phyloP scores from a whole-genome alignment of 2,113 vertebrate species.

The Plecotus auritus region DNA sequence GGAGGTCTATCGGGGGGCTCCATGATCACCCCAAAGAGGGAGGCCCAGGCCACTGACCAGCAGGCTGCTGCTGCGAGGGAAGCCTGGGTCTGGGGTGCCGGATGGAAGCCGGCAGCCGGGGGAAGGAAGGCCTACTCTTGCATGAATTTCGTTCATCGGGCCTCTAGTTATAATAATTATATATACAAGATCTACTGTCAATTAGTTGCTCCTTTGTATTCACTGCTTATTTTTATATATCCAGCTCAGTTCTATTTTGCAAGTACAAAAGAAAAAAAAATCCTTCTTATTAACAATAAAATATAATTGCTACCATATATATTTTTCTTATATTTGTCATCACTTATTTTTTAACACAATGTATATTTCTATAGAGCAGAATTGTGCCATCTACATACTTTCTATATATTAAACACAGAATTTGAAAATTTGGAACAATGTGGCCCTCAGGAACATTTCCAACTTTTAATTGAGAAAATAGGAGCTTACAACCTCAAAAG shows the following conservation, averaged over 20 bases:
- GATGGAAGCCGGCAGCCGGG: no score
- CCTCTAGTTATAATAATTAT: not conserved
- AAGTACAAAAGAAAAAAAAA: not conserved
- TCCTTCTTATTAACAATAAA: not conserved
- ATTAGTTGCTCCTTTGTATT: not conserved
- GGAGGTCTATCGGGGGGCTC: no score
- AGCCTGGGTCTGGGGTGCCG: no score
- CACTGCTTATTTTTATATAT: not conserved
- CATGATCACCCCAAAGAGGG: no score
- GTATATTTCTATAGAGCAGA: not conserved
- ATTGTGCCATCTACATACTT: not conserved
- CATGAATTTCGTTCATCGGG: no score
- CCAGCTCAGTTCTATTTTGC: not conserved
- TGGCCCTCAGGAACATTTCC: not conserved
- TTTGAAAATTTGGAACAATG: not conserved
- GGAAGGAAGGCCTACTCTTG: no score
- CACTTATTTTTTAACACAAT: not conserved
- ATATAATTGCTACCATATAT: not conserved
- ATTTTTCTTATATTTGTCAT: not conserved
- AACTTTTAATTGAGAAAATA: slow-evolving; percentile 32
- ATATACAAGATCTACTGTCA: not conserved
- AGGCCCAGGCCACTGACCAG: no score
- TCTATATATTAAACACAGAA: not conserved
- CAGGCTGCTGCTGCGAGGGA: no score
- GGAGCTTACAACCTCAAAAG: slow-evolving; percentile 35